A percentile compares a stretch with the other conserved stretches of the same genome.
Conservation (phyloP, 2,113 vertebrate genomes). For the Psittacara wagleri region DNA sequence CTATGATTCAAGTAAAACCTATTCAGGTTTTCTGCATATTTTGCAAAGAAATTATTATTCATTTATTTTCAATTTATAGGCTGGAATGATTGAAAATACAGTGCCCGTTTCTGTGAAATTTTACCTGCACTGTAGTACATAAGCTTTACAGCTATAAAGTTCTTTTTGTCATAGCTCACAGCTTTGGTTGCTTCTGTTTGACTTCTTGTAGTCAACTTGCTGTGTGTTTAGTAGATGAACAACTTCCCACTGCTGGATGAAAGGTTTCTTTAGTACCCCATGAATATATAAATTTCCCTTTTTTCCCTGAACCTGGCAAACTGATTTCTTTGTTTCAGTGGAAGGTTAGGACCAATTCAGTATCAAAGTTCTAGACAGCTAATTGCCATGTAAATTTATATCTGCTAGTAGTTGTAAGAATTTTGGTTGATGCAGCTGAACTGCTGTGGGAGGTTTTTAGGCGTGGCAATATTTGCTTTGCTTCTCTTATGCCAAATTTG, state of each 20-base stretch:
- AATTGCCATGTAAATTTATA: not conserved
- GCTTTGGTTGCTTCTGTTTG: not conserved
- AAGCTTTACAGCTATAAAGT: not conserved
- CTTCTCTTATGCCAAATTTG: not conserved
- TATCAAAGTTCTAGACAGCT: not conserved
- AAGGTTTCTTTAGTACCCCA: not conserved
- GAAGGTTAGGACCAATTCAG: not conserved
- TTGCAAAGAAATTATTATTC: not conserved
- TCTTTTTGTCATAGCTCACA: not conserved
- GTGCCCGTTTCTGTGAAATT: not conserved
- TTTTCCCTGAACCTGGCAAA: not conserved
- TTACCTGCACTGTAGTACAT: not conserved
- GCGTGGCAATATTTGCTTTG: not conserved
- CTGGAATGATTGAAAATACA: not conserved
- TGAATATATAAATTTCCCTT: not conserved
- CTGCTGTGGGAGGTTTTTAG: not conserved
- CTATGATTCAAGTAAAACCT: not conserved
- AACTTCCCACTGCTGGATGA: not conserved
- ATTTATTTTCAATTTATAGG: not conserved
- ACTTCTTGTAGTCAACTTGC: not conserved
- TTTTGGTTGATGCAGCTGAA: not conserved
- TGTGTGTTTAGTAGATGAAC: not conserved
- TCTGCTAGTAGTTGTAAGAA: not conserved
- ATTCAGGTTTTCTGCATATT: not conserved
- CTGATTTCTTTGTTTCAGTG: not conserved